A percentile compares a stretch with the other conserved stretches of the same genome.
phyloP scores from a whole-genome alignment of 2,113 vertebrate genomes.

The Podarcis raffonei region DNA sequence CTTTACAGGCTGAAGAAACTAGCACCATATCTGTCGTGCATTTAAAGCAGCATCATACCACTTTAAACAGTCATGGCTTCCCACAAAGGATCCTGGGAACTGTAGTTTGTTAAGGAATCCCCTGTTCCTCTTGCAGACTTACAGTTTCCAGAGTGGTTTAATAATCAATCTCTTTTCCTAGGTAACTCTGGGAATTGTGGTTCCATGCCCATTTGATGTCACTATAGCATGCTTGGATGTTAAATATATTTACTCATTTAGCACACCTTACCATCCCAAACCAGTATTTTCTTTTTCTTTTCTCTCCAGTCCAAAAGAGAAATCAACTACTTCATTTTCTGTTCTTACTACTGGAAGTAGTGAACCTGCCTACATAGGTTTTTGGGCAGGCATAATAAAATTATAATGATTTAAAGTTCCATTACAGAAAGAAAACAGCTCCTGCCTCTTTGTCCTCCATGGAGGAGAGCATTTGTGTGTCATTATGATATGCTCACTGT shows the following conservation, averaged over 20 bases:
- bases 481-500: background rate
- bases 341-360: background rate
- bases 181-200: too few relatives aligned
- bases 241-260: background rate
- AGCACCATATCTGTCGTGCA: too few relatives aligned
- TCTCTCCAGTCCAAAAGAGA: background rate
- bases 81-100: too few relatives aligned
- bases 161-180: too few relatives aligned
- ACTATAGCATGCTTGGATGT: too few relatives aligned
- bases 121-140: too few relatives aligned
- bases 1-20: too few relatives aligned
- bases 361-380: background rate
- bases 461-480: conserved; percentile 10
- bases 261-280: background rate
- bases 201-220: background rate
- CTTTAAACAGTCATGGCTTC: too few relatives aligned
- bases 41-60: too few relatives aligned
- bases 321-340: background rate
- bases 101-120: too few relatives aligned
- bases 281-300: background rate
- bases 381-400: background rate
- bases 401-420: background rate
- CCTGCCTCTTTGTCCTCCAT: background rate
- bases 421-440: background rate
- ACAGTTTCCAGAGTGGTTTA: too few relatives aligned